Conservation (phyloP, 2,888 invertebrate species). For the Lysandra bellargus region DNA sequence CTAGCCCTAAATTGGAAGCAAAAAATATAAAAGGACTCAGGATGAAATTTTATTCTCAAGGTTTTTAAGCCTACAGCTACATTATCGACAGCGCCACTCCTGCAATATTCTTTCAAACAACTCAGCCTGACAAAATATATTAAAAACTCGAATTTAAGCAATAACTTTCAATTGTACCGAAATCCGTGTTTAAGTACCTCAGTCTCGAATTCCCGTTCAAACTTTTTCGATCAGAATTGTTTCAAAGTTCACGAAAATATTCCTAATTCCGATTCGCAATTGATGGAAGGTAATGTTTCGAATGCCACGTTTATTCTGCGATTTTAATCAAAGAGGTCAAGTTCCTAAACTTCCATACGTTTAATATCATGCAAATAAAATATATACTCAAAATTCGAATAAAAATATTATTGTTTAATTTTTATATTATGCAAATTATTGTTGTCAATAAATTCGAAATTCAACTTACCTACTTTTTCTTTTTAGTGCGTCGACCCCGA, state of each 20-base stretch:
- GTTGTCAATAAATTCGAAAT: not conserved
- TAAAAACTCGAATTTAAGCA: slow-evolving; percentile 29
- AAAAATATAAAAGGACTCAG: not conserved
- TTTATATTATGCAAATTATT: not conserved
- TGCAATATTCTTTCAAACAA: not conserved
- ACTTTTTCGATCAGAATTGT: slow-evolving; percentile 31
- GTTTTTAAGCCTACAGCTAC: not conserved
- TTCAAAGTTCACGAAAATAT: slow-evolving; percentile 34
- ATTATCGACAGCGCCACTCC: not conserved
- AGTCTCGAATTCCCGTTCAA: slow-evolving; percentile 17
- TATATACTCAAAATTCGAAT: not conserved
- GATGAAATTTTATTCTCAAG: not conserved
- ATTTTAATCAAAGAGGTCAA: not conserved
- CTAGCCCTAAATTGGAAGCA: not conserved
- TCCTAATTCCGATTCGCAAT: slow-evolving; percentile 29
- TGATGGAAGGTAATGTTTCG: slow-evolving; percentile 10
- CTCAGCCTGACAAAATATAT: slow-evolving; percentile 6
- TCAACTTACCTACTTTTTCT: too few species aligned
- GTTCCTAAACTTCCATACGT: too few species aligned
- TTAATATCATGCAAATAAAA: too few species aligned
- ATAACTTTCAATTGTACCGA: slow-evolving; percentile 30
- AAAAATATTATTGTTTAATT: not conserved
- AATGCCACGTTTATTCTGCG: not conserved
- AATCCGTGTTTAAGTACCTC: slow-evolving; percentile 26
- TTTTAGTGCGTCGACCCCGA: slow-evolving; percentile 67